Evolutionary conservation across 2,113 vertebrate species (phyloP).

Genomic region (Oenanthe melanoleuca): DNA sequence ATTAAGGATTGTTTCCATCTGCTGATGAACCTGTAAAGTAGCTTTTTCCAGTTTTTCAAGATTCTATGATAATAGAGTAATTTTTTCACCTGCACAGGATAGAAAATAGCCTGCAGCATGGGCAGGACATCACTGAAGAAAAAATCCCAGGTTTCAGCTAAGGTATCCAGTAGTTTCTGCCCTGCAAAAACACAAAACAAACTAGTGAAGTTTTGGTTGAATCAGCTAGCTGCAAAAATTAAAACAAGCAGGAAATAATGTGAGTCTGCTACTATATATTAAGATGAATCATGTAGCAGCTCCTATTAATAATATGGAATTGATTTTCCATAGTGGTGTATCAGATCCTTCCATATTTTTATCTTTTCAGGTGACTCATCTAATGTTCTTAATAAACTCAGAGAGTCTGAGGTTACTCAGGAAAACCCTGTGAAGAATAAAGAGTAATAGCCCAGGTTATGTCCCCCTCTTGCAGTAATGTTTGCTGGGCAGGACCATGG

Average conservation of each 20-base stretch:
- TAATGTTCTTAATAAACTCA: neutral
- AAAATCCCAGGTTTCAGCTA: slow-evolving; percentile 98
- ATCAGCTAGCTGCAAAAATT: neutral
- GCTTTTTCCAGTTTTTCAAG: slow-evolving; percentile 32
- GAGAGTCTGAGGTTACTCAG: neutral
- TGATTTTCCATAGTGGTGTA: neutral
- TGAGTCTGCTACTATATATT: neutral
- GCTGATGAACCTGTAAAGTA: neutral
- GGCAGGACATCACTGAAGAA: slow-evolving; percentile 97
- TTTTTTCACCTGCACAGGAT: slow-evolving; percentile 91
- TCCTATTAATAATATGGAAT: neutral
- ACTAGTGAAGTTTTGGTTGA: neutral
- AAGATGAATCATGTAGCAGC: neutral
- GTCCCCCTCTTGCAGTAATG: neutral
- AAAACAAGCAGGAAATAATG: neutral
- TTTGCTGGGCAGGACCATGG: neutral
- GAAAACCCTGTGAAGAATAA: neutral
- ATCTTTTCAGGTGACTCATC: neutral
- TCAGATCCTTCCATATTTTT: neutral
- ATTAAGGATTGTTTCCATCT: neutral
- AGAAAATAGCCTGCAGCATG: slow-evolving; percentile 96
- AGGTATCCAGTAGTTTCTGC: slow-evolving; percentile 94
- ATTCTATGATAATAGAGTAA: neutral
- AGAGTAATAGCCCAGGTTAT: neutral
- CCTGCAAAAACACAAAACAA: slow-evolving; percentile 76